Conservation (phyloP, 2,113 vertebrate genomes). For the Nerophis ophidion region DNA sequence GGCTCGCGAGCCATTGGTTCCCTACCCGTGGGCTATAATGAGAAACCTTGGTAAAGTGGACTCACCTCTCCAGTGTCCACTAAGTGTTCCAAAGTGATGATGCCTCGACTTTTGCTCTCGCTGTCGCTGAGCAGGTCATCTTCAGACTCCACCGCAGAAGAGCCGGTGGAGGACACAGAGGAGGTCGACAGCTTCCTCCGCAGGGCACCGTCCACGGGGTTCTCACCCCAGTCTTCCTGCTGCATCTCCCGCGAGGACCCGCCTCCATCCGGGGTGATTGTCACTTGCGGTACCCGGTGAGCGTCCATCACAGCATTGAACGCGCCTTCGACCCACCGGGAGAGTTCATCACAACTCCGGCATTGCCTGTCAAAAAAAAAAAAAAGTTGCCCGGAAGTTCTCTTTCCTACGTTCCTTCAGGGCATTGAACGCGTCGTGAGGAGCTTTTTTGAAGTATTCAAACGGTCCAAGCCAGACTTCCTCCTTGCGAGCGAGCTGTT, state of each 20-base stretch:
- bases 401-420: constrained; percentile 62
- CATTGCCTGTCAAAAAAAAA: neutral
- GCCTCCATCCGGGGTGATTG: constrained; percentile 84
- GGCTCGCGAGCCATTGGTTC: no score
- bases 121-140: constrained; percentile 91
- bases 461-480: neutral
- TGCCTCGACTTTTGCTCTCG: constrained; percentile 88
- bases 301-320: constrained; percentile 51
- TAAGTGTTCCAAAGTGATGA: constrained; percentile 83
- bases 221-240: constrained; percentile 67
- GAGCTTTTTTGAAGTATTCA: neutral
- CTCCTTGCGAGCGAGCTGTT: neutral
- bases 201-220: constrained; percentile 65
- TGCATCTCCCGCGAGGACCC: constrained; percentile 69
- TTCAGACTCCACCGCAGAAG: constrained; percentile 89
- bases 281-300: constrained; percentile 82
- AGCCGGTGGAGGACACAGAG: constrained; percentile 91
- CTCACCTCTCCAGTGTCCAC: constrained; percentile 80
- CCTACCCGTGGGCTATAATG: no score
- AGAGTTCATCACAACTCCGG: constrained; percentile 52
- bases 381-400: constrained; percentile 20
- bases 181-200: constrained; percentile 87
- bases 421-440: constrained; percentile 48
- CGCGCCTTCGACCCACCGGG: constrained; percentile 35
- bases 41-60: neutral